Percentiles rank a stretch among this genome's conserved stretches.
Evolutionary conservation across 2,888 invertebrate species (phyloP).

Genomic region (Dryococelus australis): DNA sequence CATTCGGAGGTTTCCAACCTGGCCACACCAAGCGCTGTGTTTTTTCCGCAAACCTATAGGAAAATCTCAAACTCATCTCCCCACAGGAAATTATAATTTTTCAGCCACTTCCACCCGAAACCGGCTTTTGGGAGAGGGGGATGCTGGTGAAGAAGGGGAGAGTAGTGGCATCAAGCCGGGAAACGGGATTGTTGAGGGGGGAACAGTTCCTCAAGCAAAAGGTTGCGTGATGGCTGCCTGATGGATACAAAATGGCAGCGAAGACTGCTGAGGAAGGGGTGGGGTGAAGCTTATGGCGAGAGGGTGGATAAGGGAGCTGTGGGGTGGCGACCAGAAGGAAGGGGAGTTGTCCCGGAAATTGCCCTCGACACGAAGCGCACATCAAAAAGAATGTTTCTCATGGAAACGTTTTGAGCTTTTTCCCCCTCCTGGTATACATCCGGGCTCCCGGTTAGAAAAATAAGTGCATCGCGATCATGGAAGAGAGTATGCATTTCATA

Average conservation of each 20-base stretch:
- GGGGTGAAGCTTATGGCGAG: neutral
- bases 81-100: slow-evolving; percentile 25
- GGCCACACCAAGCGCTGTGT: neutral
- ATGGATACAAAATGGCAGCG: slow-evolving; percentile 23
- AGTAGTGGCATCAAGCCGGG: neutral
- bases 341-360: slow-evolving; percentile 35
- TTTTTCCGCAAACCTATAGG: neutral
- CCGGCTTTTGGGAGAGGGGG: neutral
- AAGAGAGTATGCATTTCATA: neutral
- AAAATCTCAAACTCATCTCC: slow-evolving; percentile 25
- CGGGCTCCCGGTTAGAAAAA: neutral
- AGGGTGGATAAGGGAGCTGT: neutral
- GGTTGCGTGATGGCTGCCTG: slow-evolving; percentile 25
- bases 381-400: slow-evolving; percentile 1
- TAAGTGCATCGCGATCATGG: neutral
- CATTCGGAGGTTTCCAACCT: too few relatives aligned
- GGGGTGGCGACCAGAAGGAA: neutral
- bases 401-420: slow-evolving; percentile 18
- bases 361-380: slow-evolving; percentile 32
- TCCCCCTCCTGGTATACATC: slow-evolving; percentile 12
- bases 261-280: neutral
- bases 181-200: neutral
- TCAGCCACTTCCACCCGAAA: neutral
- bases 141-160: neutral
- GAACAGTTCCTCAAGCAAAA: neutral